Conservation (phyloP, 2,113 vertebrate species). For the Aldabrachelys gigantea region DNA sequence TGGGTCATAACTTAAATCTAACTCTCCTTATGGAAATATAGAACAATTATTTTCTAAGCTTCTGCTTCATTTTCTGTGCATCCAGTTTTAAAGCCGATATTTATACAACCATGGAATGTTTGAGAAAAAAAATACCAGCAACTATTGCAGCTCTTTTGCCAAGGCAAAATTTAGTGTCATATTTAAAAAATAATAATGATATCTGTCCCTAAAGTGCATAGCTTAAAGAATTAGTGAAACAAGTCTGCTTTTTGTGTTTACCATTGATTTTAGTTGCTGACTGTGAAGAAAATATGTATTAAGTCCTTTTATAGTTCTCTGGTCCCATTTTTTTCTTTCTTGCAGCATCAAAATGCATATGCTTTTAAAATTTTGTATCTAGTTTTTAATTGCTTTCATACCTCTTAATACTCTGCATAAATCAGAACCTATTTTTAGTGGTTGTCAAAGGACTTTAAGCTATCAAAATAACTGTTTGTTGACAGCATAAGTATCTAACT, state of each 20-base stretch:
- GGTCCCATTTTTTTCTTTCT: background rate
- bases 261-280: background rate
- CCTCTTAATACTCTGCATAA: background rate
- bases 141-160: background rate
- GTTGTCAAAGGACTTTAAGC: background rate
- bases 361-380: background rate
- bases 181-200: background rate
- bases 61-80: conserved; percentile 5
- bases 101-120: conserved; percentile 19
- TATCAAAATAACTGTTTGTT: background rate
- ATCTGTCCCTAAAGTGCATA: background rate
- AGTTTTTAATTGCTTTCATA: background rate
- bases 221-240: background rate
- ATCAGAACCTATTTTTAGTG: conserved; percentile 23
- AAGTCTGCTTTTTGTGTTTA: background rate
- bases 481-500: background rate
- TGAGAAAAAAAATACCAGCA: conserved; percentile 12
- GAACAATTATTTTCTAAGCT: conserved; percentile 25
- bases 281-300: background rate
- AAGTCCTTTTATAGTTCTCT: background rate
- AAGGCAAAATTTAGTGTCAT: background rate
- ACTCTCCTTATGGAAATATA: background rate
- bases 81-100: conserved; percentile 17
- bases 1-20: background rate
- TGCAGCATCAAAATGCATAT: background rate